Conservation (phyloP, 1,140 invertebrate species). For the Macrobrachium rosenbergii region DNA sequence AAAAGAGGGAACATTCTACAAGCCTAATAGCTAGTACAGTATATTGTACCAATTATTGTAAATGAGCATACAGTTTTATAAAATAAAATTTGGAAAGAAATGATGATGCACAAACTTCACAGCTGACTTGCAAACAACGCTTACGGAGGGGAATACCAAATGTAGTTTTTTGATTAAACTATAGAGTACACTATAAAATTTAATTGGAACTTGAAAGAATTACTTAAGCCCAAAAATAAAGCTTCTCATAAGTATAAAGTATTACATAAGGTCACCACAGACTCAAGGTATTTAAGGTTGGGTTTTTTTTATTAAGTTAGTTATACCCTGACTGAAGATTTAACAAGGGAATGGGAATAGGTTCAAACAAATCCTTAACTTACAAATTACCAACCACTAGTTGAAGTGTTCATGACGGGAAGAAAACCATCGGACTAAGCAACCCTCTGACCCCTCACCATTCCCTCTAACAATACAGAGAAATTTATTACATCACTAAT, state of each 20-base stretch:
- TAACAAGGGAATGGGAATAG: background rate
- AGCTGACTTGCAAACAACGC: too few relatives aligned
- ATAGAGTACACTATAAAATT: too few relatives aligned
- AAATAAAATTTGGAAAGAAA: too few relatives aligned
- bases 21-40: too few relatives aligned
- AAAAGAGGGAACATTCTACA: too few relatives aligned
- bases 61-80: too few relatives aligned
- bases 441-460: constrained; percentile 39
- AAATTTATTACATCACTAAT: background rate
- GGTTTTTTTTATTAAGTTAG: background rate
- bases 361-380: constrained; percentile 17
- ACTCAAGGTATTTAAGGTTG: background rate
- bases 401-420: constrained; percentile 56
- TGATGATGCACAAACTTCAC: too few relatives aligned
- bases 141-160: too few relatives aligned
- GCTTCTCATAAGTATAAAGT: background rate
- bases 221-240: background rate
- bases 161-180: too few relatives aligned
- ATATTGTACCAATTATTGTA: too few relatives aligned
- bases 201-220: background rate
- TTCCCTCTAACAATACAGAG: constrained; percentile 18
- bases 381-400: constrained; percentile 31
- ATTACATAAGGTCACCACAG: background rate
- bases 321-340: background rate
- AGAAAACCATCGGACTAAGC: constrained; percentile 51